Evolutionary conservation across 2,797 vertebrate species (phyloP).

Genomic region (Chaetophractus vellerosus): DNA sequence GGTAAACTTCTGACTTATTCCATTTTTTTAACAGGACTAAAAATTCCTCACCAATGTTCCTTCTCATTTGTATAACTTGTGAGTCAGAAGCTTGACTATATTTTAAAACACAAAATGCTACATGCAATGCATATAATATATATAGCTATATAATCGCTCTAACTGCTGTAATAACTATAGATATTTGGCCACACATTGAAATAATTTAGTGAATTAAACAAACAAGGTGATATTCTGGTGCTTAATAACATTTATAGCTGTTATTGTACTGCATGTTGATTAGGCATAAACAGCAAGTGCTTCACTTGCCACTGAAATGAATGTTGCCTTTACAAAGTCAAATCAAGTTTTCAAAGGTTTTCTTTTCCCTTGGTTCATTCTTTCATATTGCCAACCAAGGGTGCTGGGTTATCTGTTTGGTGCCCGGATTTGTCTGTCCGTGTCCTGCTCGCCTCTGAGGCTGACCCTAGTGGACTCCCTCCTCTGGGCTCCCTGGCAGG

Average conservation of each 20-base stretch:
- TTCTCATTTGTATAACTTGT: background rate
- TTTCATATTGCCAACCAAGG: background rate
- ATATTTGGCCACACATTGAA: background rate
- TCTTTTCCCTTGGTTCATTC: background rate
- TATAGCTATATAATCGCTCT: background rate
- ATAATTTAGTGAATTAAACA: background rate
- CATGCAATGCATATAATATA: background rate
- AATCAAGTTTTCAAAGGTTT: background rate
- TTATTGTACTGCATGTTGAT: background rate
- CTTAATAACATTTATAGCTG: slow-evolving; percentile 17
- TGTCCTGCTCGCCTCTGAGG: background rate
- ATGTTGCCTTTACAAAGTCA: slow-evolving; percentile 38
- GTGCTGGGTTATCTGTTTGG: background rate
- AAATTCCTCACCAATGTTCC: background rate
- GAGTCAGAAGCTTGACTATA: background rate
- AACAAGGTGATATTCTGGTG: background rate
- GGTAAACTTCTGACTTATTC: background rate
- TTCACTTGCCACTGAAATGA: background rate
- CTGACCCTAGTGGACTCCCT: background rate
- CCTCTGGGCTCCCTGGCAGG: background rate
- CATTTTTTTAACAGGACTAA: background rate
- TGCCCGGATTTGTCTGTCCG: background rate
- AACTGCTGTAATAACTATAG: background rate
- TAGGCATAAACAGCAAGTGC: background rate
- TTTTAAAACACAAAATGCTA: background rate